These are phyloP conservation scores for Sebastes schlegelii DNA, from an alignment of 2,113 vertebrate species.

Conservation along the genomic window DNA sequence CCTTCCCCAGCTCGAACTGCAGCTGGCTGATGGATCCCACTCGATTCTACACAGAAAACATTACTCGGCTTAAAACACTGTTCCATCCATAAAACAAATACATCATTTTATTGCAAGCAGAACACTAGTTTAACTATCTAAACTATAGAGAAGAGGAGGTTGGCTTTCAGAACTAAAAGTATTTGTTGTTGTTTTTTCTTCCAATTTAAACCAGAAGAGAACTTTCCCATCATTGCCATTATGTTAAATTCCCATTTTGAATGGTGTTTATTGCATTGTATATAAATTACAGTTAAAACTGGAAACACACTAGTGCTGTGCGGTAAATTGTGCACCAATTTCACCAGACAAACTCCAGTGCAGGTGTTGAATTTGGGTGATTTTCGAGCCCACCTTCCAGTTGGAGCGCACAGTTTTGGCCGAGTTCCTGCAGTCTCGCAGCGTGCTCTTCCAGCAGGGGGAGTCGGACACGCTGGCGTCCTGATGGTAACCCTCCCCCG, in stretches of 20 bases:
- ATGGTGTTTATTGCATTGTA: not conserved
- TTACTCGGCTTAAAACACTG: not conserved
- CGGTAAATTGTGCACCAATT: not conserved
- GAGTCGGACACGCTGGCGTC: conserved; percentile 86
- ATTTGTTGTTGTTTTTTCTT: not conserved
- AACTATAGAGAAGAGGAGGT: not conserved
- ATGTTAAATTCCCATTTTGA: not conserved
- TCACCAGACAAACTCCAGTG: not conserved
- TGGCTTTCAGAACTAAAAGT: not conserved
- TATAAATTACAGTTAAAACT: not conserved
- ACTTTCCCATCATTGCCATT: not conserved
- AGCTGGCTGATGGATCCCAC: conserved; percentile 91
- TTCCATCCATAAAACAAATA: not conserved
- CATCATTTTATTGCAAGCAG: not conserved
- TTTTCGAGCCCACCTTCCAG: conserved; percentile 90
- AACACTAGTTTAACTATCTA: not conserved
- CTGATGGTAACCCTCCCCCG: conserved; percentile 87
- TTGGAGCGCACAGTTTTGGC: conserved; percentile 88
- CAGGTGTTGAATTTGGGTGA: not conserved
- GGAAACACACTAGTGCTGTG: not conserved
- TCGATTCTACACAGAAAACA: conserved; percentile 85
- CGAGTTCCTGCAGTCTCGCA: conserved; percentile 88
- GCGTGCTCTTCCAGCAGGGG: conserved; percentile 92
- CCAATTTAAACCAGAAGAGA: not conserved
- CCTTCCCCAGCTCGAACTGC: conserved; percentile 89